phyloP scores from a whole-genome alignment of 2,113 vertebrate species.

The Plotosus lineatus region DNA sequence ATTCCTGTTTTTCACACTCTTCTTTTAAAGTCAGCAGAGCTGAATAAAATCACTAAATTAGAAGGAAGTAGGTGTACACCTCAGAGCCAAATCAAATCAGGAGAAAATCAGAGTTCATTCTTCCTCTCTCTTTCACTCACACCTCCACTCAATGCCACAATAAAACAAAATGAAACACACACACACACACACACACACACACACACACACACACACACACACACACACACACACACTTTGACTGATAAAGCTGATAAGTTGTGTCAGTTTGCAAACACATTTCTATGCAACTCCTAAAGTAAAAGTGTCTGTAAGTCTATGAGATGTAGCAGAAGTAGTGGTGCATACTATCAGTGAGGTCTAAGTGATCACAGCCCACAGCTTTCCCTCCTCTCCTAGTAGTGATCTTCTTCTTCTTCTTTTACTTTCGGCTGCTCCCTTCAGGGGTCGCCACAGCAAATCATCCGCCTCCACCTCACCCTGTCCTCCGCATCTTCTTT shows the following conservation, averaged over 20 bases:
- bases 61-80: not conserved
- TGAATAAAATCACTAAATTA: not conserved
- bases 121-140: not conserved
- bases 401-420: no score
- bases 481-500: no score
- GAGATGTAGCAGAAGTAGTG: constrained; percentile 8
- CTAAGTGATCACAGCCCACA: constrained; percentile 7
- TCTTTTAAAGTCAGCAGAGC: not conserved
- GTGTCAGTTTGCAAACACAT: not conserved
- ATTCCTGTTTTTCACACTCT: not conserved
- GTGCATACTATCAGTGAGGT: not conserved
- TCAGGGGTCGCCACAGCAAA: no score
- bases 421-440: no score
- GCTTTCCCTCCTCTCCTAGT: not conserved
- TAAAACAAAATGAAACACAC: no score
- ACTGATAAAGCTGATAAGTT: not conserved
- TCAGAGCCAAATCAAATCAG: not conserved
- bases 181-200: not conserved
- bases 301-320: not conserved
- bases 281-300: not conserved
- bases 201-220: not conserved
- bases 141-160: no score
- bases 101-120: not conserved
- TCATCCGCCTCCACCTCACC: no score
- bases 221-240: not conserved